Evolutionary conservation across 2,113 vertebrate species (phyloP), one percentile per base, ranked within the genome.

Genomic region (Puntigrus tetrazona): DNA sequence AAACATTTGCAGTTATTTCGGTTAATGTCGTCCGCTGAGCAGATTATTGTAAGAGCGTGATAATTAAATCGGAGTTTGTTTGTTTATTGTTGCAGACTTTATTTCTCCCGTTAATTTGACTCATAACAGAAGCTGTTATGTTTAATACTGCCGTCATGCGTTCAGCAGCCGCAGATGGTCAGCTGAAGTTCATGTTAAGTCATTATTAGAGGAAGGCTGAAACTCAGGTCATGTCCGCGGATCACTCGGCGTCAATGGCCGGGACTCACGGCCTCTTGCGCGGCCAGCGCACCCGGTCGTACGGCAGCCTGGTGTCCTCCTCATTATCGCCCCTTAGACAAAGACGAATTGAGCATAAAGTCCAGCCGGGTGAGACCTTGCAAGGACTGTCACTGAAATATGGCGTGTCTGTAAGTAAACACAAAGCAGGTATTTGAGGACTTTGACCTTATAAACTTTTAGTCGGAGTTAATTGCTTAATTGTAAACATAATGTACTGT

Each of bases 361-460:
- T 97, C 67, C 91, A 94, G 78, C 94, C 95, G 0, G 97, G 95
- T 84, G 97, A 98, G 78, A 98, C 97, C 0, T 89, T 98, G 3
- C 95, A 94, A 83, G 97, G 97, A 47, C 90, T 98, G 85, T 94
- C 97, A 3, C 94, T 98, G 70, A 96, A 94, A 86, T 98, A 98
- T n/a, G 97, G 96, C 79, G 97, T 97, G 27, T 95, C 95, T 88
- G 96, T 96, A 92, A 96, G 95, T 91, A 41, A 70, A 22, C 31
- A 36, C 7, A 14, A 41, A 47, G 16, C 11, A 7, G 38, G 69
- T 43, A 43, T 43, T 43, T 73, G 11, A 69, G 4, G 31, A 69
- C 36, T 69, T 1, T 69, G 9, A 38, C 8, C 22, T 38, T 69
- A 38, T 69, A 22, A 34, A 34, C 16, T 7, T 8, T 27, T 34